Conservation (phyloP, 2,888 invertebrate species). For the Drosophila prolongata region DNA sequence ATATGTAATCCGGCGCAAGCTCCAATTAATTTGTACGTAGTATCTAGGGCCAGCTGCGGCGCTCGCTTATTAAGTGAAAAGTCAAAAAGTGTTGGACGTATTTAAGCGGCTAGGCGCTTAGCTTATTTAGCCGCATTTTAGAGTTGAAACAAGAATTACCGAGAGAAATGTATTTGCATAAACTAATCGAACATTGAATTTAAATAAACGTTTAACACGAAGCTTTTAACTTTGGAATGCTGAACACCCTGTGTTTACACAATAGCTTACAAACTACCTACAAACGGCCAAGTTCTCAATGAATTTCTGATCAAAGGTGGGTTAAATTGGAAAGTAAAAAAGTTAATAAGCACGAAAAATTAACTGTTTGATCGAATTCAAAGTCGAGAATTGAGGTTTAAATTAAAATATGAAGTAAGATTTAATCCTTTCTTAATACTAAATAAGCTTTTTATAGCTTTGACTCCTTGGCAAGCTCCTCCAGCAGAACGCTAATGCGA, state of each 20-base stretch:
- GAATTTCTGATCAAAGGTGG: background rate
- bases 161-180: slow-evolving; percentile 66
- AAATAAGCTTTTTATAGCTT: slow-evolving; percentile 71
- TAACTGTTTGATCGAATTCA: background rate
- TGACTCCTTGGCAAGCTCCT: slow-evolving; percentile 63
- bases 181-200: slow-evolving; percentile 70
- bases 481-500: slow-evolving; percentile 76
- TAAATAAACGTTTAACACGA: slow-evolving; percentile 71
- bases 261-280: slow-evolving; percentile 6
- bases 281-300: background rate
- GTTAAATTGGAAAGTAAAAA: too few species aligned
- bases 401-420: background rate
- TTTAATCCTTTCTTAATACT: slow-evolving; percentile 12
- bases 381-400: background rate
- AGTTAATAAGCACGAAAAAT: too few species aligned
- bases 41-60: slow-evolving; percentile 40
- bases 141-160: slow-evolving; percentile 52
- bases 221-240: slow-evolving; percentile 1
- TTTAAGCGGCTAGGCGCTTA: slow-evolving; percentile 38
- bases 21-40: slow-evolving; percentile 42
- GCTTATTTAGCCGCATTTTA: slow-evolving; percentile 69
- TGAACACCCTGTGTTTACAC: background rate
- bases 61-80: slow-evolving; percentile 11
- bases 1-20: slow-evolving; percentile 28
- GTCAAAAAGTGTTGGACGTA: slow-evolving; percentile 15